Evolutionary conservation across 2,797 vertebrate genomes (phyloP), one percentile per base, ranked within the genome.

Genomic region (Fratercula arctica): DNA sequence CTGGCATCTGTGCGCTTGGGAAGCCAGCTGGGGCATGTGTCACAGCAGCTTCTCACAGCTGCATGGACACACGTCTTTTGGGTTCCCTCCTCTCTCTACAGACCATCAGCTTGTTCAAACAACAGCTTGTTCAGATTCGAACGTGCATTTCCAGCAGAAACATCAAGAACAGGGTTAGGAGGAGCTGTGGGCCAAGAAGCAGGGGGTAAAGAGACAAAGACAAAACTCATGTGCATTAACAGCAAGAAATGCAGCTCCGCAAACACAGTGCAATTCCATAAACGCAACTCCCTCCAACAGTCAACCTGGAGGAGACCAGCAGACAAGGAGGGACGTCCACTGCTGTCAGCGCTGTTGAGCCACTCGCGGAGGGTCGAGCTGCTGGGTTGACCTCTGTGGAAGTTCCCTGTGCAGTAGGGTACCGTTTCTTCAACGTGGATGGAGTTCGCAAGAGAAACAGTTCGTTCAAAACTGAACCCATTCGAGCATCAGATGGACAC

Each of bases 1-100:
- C 37, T 11, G 18, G 63, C 39, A 68, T 13, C 57, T 3, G 10
- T 2, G 4, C 0, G 31, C 19, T 5, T 16, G 54, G 43, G 61
- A 35, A 60, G 81, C 3, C 4, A 0, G 7, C 1, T 0, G 3
- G 74, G 53, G 43, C 20, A 25, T 1, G 5, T 9, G 29, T 1
- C 79, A 41, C 56, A 2, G 68, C 48, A 63, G 85, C 45, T n/a
- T 13, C 43, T 46, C 79, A 9, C 10, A 2, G 6, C 23, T 31
- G 29, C 46, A 4, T 2, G 26, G 18, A 7, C 26, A 17, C 1
- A 3, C 1, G 4, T 7, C 59, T 61, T 31, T 16, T 14, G 8
- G 64, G 69, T 13, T 41, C 39, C 20, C 19, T 29, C 10, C 26
- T 28, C 56, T 18, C 67, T 28, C 33, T 25, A 3, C 45, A 35